phyloP scores from a whole-genome alignment of 1,140 invertebrate genomes.

The Heliconius hewitsoni region DNA sequence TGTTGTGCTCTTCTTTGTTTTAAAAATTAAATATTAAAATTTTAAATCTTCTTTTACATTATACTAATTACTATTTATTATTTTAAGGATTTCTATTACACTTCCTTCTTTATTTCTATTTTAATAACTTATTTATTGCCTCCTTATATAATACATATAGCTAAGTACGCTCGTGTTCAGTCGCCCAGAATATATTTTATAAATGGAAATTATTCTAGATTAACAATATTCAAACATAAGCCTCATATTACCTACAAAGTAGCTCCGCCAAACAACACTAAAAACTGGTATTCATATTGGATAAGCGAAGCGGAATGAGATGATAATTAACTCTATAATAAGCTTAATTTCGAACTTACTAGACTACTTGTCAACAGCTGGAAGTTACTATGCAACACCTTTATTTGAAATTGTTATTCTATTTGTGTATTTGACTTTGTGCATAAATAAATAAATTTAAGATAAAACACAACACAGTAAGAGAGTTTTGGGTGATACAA shows the following conservation, averaged over 20 bases:
- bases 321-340: not conserved
- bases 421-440: not conserved
- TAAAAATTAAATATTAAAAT: no score
- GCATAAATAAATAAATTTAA: not conserved
- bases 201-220: not conserved
- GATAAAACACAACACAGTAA: not conserved
- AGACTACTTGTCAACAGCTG: not conserved
- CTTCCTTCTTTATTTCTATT: no score
- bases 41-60: no score
- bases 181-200: not conserved
- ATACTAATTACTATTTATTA: no score
- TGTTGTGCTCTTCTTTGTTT: no score
- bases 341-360: not conserved
- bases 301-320: constrained; percentile 6
- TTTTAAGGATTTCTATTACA: no score
- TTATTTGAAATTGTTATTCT: not conserved
- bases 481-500: not conserved
- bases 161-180: not conserved
- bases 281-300: not conserved
- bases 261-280: not conserved
- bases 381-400: not conserved
- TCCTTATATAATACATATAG: no score
- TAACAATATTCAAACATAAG: not conserved
- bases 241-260: not conserved
- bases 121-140: no score